A percentile compares a stretch with the other conserved stretches of the same genome.
Conservation (phyloP, 2,888 invertebrate genomes). For the Nowickia ferox region DNA sequence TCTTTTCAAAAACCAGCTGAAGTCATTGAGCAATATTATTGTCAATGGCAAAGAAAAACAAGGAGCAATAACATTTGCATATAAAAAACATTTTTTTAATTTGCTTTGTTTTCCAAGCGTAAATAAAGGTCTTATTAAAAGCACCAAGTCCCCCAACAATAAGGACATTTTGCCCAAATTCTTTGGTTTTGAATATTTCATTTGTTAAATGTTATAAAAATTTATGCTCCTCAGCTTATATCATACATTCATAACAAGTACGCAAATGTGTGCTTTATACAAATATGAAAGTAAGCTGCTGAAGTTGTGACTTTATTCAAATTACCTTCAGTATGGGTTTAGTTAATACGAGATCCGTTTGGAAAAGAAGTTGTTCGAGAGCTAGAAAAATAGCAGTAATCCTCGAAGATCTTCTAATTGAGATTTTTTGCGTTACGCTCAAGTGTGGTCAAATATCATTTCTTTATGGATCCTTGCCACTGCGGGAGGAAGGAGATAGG, state of each 20-base stretch:
- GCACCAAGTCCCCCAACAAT: neutral
- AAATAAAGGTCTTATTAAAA: conserved; percentile 10
- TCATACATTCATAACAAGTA: neutral
- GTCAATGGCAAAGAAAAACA: conserved; percentile 48
- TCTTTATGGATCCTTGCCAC: too few relatives aligned
- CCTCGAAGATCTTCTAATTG: too few relatives aligned
- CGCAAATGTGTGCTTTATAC: neutral
- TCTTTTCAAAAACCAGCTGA: neutral
- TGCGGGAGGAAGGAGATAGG: too few relatives aligned
- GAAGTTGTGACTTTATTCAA: neutral
- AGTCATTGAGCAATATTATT: conserved; percentile 45
- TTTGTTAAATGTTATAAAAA: neutral
- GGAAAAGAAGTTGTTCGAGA: too few relatives aligned
- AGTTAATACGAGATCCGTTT: too few relatives aligned
- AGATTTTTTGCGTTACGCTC: too few relatives aligned
- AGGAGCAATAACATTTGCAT: conserved; percentile 42
- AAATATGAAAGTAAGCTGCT: neutral
- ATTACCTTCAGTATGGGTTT: too few relatives aligned
- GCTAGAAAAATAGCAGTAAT: too few relatives aligned
- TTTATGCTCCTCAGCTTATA: neutral
- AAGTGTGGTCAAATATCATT: too few relatives aligned
- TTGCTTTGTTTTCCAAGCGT: conserved; percentile 8
- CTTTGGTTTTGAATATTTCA: neutral
- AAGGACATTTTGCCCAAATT: neutral
- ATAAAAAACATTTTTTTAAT: neutral